These are phyloP conservation scores for Oreochromis aureus DNA, from an alignment of 2,113 vertebrate species.

Conservation along the genomic window DNA sequence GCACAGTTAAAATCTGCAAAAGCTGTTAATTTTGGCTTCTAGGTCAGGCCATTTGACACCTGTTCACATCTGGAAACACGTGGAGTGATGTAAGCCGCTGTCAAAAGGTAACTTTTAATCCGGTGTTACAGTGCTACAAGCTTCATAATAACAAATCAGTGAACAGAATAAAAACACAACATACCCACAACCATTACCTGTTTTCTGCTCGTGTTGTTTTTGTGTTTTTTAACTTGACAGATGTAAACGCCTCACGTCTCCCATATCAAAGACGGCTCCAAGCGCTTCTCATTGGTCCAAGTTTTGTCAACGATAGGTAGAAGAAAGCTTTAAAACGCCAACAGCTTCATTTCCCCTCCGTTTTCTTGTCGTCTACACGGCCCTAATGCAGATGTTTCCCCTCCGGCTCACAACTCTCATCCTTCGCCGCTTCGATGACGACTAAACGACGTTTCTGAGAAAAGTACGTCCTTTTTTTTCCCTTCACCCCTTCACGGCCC, in stretches of 20 bases:
- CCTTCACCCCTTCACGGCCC: background rate
- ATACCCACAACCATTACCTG: background rate
- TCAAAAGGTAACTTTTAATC: background rate
- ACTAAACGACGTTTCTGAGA: background rate
- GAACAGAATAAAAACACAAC: background rate
- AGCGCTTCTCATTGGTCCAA: background rate
- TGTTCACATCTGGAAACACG: slow-evolving; percentile 43
- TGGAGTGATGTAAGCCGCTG: background rate
- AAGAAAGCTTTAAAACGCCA: background rate
- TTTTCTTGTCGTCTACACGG: background rate
- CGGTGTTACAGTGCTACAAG: background rate
- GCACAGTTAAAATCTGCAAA: background rate
- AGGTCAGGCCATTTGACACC: background rate
- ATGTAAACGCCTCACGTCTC: slow-evolving; percentile 6
- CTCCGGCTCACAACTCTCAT: slow-evolving; percentile 26
- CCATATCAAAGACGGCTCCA: slow-evolving; percentile 21
- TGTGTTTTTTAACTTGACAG: slow-evolving; percentile 4
- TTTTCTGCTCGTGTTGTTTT: background rate
- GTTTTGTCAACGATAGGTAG: fast-evolving
- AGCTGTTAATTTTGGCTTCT: background rate
- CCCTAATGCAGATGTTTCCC: slow-evolving; percentile 37
- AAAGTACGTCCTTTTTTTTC: background rate
- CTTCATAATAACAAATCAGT: background rate
- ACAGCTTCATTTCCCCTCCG: background rate
- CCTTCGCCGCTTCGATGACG: slow-evolving; percentile 9